Percentiles rank a stretch among this genome's conserved stretches.
These are phyloP conservation scores for Chlorodrepanis virens DNA, from an alignment of 2,113 vertebrate genomes.

Conservation along the genomic window DNA sequence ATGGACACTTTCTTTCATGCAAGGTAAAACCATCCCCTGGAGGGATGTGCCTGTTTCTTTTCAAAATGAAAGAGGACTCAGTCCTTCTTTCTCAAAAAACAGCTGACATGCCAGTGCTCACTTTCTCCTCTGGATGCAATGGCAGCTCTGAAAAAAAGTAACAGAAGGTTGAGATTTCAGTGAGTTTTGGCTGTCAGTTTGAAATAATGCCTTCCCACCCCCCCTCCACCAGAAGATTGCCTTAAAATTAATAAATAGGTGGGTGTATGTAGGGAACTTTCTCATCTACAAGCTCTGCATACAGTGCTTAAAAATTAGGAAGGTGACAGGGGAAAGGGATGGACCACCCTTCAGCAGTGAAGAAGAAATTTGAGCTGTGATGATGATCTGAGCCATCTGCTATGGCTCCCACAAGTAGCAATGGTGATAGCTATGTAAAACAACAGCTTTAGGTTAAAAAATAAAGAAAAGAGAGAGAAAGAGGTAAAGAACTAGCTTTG, in stretches of 20 bases:
- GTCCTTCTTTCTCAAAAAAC: background rate
- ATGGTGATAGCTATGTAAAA: background rate
- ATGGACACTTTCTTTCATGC: background rate
- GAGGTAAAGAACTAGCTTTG: background rate
- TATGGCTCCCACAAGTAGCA: background rate
- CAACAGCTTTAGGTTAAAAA: background rate
- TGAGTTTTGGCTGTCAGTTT: background rate
- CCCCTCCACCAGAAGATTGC: background rate
- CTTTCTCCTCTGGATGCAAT: background rate
- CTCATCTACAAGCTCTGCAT: background rate
- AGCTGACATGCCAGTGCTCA: background rate
- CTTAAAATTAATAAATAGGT: background rate
- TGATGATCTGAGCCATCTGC: background rate
- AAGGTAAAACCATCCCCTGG: background rate
- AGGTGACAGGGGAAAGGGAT: background rate
- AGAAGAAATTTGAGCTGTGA: background rate
- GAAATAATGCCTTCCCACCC: background rate
- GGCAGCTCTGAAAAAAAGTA: background rate
- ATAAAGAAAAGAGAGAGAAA: background rate
- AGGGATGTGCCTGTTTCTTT: background rate
- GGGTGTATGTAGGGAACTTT: background rate
- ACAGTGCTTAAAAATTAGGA: background rate
- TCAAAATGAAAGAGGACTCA: background rate
- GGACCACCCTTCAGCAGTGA: background rate
- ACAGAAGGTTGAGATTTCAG: background rate